A percentile compares a stretch with the other conserved stretches of the same genome.
Evolutionary conservation across 2,888 invertebrate genomes (phyloP).

Genomic region (Folsomia manolachei): DNA sequence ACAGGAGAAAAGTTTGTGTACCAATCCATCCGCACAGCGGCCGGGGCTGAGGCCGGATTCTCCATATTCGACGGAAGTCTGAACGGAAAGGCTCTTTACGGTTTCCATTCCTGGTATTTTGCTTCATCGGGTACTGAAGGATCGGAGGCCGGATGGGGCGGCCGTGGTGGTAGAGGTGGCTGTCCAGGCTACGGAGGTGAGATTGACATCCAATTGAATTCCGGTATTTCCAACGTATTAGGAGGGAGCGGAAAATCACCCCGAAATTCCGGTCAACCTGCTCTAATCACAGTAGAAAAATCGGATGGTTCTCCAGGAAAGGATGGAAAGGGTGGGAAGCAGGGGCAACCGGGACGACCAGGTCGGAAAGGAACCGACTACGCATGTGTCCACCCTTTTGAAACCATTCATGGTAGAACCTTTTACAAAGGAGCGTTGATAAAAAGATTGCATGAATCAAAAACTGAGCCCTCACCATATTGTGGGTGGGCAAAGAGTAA

Average conservation of each 20-base stretch:
- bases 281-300: background rate
- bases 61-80: background rate
- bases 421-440: constrained; percentile 5
- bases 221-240: background rate
- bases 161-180: background rate
- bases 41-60: background rate
- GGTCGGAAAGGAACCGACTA: background rate
- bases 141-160: background rate
- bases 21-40: background rate
- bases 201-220: background rate
- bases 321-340: background rate
- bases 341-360: background rate
- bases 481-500: background rate
- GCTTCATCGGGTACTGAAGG: background rate
- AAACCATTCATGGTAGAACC: background rate
- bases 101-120: background rate
- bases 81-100: background rate
- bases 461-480: background rate
- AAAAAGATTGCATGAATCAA: background rate
- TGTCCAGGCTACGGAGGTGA: background rate
- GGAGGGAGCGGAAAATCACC: background rate
- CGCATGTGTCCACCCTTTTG: background rate
- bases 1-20: background rate
- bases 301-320: background rate
- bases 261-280: background rate